Base-by-base conservation (phyloP, 1,140 invertebrate genomes). In the Eumaeus atala region DNA sequence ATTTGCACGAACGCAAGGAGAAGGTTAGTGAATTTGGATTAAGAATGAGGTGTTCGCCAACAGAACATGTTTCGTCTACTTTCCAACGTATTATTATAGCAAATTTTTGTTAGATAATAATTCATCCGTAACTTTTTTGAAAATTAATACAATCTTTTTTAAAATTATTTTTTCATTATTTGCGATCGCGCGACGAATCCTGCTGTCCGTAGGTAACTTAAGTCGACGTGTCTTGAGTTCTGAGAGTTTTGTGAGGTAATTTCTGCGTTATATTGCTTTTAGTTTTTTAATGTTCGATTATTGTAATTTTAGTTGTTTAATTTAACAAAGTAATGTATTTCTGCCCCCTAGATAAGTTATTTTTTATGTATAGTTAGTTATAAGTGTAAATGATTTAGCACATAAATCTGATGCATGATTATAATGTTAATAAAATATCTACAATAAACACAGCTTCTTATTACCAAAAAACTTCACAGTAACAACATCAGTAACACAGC, bases 351-450 rank as follows among this genome's bases (percentile, higher is more conserved):
- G 81, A 83, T 84, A 84, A 84, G 83, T 87, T 86, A 84, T 84
- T 84, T 86, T 84, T 80, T 87, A 87, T 87, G 84, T 87, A 87
- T 87, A 87, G 84, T 74, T 87, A 87, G 81, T 87, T 84, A 75
- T 87, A 87, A 83, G 81, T 87, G 84, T 87, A 87, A 82, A 87
- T 84, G 82, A 87, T 70, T 83, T 84, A 84, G 84, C 74, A 84
- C 80, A 79, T 87, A 87, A 77, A 84, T 84, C 83, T 81, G 81
- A 87, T 85, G 81, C 80, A 85, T 87, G 84, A 87, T 84, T 77
- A 86, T 86, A 86, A 84, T 84, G 84, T 87, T 87, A 87, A 84
- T 84, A 87, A 84, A 87, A 84, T 84, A 84, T 84, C 78, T 76
- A 84, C 78, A 84, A 83, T 84, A 84, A 87, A 84, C 77, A 81